phyloP scores from a whole-genome alignment of 2,888 invertebrate genomes.

The Serripes groenlandicus region DNA sequence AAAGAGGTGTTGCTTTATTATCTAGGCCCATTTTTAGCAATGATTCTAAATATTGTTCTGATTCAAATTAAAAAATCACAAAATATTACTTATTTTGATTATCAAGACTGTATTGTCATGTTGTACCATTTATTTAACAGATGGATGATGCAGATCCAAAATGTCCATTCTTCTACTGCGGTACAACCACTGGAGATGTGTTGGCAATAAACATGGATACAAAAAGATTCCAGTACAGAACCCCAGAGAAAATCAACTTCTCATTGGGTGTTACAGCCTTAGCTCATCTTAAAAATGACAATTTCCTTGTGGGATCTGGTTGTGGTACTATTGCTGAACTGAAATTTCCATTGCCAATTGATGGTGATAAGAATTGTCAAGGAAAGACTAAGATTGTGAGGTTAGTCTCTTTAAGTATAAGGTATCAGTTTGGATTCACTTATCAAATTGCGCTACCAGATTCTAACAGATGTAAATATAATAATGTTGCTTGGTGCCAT shows the following conservation, averaged over 20 bases:
- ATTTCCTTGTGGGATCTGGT: conserved; percentile 92
- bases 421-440: no score
- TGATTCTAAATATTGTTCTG: no score
- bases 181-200: conserved; percentile 94
- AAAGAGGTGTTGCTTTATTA: no score
- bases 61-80: no score
- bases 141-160: conserved; percentile 89
- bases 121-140: conserved; percentile 54
- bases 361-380: conserved; percentile 23
- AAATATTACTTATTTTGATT: no score
- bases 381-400: conserved; percentile 51
- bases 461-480: no score
- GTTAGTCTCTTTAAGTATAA: conserved; percentile 35
- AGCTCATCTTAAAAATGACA: conserved; percentile 81
- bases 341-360: conserved; percentile 54
- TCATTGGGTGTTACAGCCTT: conserved; percentile 85
- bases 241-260: conserved; percentile 82
- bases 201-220: conserved; percentile 86
- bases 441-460: no score
- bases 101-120: no score
- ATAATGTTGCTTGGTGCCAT: no score
- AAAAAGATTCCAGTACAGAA: conserved; percentile 80
- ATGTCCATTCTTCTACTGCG: conserved; percentile 91
- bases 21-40: no score
- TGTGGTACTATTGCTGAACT: conserved; percentile 89